A percentile compares a stretch with the other conserved stretches of the same genome.
Evolutionary conservation across 2,113 vertebrate species (phyloP).

Genomic region (Grammomys surdaster): DNA sequence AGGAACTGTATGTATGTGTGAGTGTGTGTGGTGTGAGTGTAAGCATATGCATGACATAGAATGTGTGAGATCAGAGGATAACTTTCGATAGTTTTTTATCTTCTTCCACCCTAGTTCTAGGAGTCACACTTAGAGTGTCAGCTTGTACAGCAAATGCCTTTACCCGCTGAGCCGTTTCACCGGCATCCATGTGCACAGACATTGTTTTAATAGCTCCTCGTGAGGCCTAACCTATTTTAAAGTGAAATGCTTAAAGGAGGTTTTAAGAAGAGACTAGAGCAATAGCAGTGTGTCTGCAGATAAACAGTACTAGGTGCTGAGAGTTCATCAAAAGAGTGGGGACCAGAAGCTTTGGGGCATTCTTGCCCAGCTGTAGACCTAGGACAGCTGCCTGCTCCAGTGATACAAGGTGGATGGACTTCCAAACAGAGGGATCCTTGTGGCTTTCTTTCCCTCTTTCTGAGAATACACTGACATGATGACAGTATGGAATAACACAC

Average conservation of each 20-base stretch:
- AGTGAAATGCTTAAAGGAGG: not conserved
- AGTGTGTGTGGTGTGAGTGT: too few relatives aligned
- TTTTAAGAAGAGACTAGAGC: not conserved
- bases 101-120: not conserved
- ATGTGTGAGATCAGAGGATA: not conserved
- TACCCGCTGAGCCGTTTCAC: not conserved
- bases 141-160: not conserved
- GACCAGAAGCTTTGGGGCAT: not conserved
- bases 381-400: not conserved
- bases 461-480: not conserved
- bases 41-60: not conserved
- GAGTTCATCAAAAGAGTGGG: not conserved
- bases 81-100: not conserved
- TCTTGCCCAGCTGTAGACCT: not conserved
- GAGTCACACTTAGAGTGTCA: not conserved
- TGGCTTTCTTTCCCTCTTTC: not conserved
- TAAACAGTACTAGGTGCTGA: not conserved
- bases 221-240: constrained; percentile 30
- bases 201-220: not conserved
- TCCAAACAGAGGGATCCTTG: not conserved
- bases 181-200: too few relatives aligned
- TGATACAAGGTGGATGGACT: not conserved
- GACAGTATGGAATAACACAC: not conserved
- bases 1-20: not conserved
- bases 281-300: not conserved